Evolutionary conservation across 1,140 invertebrate genomes (phyloP), one percentile per base, ranked within the genome.

Genomic region (Drosophila equinoxialis): DNA sequence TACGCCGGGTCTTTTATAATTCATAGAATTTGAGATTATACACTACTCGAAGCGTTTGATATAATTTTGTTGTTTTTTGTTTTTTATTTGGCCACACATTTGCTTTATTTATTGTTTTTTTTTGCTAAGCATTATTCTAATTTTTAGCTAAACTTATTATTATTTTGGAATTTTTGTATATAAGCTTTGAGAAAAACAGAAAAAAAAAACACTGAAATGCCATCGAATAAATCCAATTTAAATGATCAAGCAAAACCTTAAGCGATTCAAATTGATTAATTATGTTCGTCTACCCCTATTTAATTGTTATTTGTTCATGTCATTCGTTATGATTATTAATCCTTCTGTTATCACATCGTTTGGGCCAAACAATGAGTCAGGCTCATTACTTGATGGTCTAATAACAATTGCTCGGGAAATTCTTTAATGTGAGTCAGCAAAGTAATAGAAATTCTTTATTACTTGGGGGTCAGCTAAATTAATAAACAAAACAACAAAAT

Each of bases 211-310:
- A 10, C 8, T 55, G 54, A 74, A 77, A 77, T 63, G 82, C 82
- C 82, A 86, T 86, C 86, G 83, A 86, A 86, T 86, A 86, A 86
- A 86, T 78, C 54, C 61, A 81, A 78, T 85, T 76, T 79, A 76
- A 68, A 65, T 68, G 71, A 57, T 54, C 63, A 65, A 54, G 57
- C 74, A 61, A 76, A 57, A 13, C 55, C 57, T 48, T 30, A 73
- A 67, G 20, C 45, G 69, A 68, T 68, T 51, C 17, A 41, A 42
- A 61, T 10, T 61, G 59, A 41, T 61, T 39, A n/a, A 37, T 39
- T 14, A 20, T 41, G 5, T 6, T 20, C 17, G 7, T 48, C 7
- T n/a, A n/a, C 14, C 6, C 42, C 26, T 4, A 37, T 37, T 17
- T 48, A 13, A 11, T 42, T 42, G 2, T 37, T 60, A 2, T 10